A percentile compares a stretch with the other conserved stretches of the same genome.
Evolutionary conservation across 2,888 invertebrate species (phyloP).

Genomic region (Drosophila infuscata): DNA sequence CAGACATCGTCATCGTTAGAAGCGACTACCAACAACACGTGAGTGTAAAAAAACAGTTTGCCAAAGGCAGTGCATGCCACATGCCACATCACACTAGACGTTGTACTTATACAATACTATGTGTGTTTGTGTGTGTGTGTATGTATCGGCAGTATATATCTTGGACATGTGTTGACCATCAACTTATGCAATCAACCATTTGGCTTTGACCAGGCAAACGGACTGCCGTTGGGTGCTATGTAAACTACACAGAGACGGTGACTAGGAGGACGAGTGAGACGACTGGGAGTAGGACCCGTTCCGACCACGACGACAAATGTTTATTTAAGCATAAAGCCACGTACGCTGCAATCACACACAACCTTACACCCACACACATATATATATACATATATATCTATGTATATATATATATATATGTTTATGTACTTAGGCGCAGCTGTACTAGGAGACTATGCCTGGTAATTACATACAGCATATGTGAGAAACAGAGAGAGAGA

Average conservation of each 20-base stretch:
- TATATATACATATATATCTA: constrained; percentile 10
- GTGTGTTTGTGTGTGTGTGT: neutral
- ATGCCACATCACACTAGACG: constrained; percentile 24
- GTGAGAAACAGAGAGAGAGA: constrained; percentile 21
- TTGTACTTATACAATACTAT: neutral
- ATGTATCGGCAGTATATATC: constrained; percentile 65
- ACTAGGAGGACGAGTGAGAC: neutral
- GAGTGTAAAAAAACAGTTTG: constrained; percentile 38
- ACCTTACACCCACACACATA: constrained; percentile 26
- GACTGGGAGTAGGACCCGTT: constrained; percentile 21
- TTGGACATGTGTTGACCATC: constrained; percentile 80
- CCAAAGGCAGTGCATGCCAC: constrained; percentile 16
- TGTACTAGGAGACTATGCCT: constrained; percentile 68
- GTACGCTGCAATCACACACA: constrained; percentile 59
- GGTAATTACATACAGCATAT: constrained; percentile 74
- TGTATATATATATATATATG: constrained; percentile 29
- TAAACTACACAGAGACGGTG: constrained; percentile 56
- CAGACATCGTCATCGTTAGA: constrained; percentile 66
- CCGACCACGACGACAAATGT: constrained; percentile 63
- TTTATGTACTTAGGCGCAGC: constrained; percentile 75
- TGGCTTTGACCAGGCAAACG: constrained; percentile 75
- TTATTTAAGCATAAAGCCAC: constrained; percentile 80
- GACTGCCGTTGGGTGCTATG: constrained; percentile 71
- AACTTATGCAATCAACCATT: constrained; percentile 80
- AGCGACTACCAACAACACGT: constrained; percentile 69